Base-by-base conservation (phyloP, 2,888 invertebrate species). In the Tetanocera ferruginea region DNA sequence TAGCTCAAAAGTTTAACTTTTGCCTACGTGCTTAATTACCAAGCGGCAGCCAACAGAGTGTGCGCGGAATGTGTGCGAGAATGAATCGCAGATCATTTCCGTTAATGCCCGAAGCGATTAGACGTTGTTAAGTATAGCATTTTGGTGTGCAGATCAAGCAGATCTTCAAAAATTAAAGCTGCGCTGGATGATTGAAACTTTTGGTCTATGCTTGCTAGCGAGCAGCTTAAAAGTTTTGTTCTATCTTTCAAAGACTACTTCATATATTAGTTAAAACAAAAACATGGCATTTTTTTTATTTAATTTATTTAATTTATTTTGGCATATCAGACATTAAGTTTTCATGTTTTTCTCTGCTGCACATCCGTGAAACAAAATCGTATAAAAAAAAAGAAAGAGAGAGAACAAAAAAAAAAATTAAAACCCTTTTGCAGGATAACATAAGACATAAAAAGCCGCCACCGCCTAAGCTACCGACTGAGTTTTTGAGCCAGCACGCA, bases 31-130 rank as follows among this genome's bases (percentile, higher is more conserved):
- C 81, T 82, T 83, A 83, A 83, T 83, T 82, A 82, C 82, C 76
- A 37, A 37, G 70, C 57, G 67, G 62, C 43, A 73, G 55, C 51
- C 49, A 31, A 11, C 55, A 34, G 71, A 72, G 49, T 57, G 70
- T 72, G 52, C 64, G 75, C 28, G n/a, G 67, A 43, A 69, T 43
- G 31, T 43, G 31, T 67, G 74, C 70, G 69, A 77, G 77, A 60
- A 78, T 80, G 81, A 81, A 82, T 82, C 78, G 81, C 79, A 80
- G 81, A 80, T 80, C 82, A 82, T 82, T 82, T 82, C 82, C 82
- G 82, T 82, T 82, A 82, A 79, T 81, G 81, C 82, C 78, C 71
- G 72, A 78, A 80, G 82, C 80, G 79, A 77, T 81, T 52, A 71
- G 71, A 71, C 71, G 71, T 14, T 51, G 60, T 51, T 62, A 76